Base-by-base conservation (phyloP, 2,888 invertebrate species). In the Malacosoma neustria region DNA sequence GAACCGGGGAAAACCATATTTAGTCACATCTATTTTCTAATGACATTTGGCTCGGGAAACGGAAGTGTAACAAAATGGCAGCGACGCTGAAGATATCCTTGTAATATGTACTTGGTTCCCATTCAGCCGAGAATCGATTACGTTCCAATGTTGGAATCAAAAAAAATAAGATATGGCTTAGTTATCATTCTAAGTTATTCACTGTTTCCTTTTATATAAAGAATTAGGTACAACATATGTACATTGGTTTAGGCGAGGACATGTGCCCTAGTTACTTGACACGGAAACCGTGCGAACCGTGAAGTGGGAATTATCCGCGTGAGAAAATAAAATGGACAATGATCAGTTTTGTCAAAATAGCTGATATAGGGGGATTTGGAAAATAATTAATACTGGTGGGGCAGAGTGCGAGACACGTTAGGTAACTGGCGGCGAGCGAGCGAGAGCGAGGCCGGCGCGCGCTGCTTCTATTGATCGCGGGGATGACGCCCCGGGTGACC, bases 401-500 rank as follows among this genome's bases (percentile, higher is more conserved):
- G 65, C 70, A 77, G 72, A 67, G 61, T 72, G 72, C 68, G 75
- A 77, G 73, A 75, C 72, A 64, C 61, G 77, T 79, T 81, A 74
- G 81, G 72, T 84, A 81, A 80, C 69, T 64, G 73, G 61, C 63
- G 69, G 66, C 62, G 69, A 51, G 71, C 54, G 67, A 72, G 73
- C 49, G 71, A 67, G 80, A 72, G 43, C 52, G 69, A 42, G 57
- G 58, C 46, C 75, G 72, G 81, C 84, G 85, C 85, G 84, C 84
- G 82, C 81, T 73, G 79, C 63, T 51, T 51, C 65, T 85, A 85
- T 85, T 74, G 85, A 85, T 85, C 82, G 84, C 45, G 73, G 73
- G 67, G 74, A 72, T 79, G 82, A 79, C 82, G 85, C 85, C 85
- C 85, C 72, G 85, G 85, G 81, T 85, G 85, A 85, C 85, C 85